A percentile compares a stretch with the other conserved stretches of the same genome.
Conservation (phyloP, 2,888 invertebrate genomes). For the Latrodectus elegans region DNA sequence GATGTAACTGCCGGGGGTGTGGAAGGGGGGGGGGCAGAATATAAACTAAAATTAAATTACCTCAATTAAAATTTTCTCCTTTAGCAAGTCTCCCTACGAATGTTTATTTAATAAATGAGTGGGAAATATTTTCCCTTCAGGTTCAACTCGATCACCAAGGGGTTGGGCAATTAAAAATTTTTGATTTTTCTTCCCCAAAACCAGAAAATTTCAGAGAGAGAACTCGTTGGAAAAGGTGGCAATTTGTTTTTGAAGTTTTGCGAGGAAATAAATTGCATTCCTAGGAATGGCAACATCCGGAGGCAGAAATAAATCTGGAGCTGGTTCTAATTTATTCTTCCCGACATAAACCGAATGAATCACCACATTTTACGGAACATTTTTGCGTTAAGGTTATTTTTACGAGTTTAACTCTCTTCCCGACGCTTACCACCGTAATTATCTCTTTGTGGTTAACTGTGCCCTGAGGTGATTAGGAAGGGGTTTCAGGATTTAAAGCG, state of each 20-base stretch:
- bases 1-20: not conserved
- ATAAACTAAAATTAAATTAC: constrained; percentile 69
- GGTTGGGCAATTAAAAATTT: constrained; percentile 49
- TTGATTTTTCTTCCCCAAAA: not conserved
- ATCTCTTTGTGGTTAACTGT: constrained; percentile 47
- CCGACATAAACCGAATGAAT: not conserved
- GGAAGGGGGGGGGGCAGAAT: not conserved
- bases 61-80: constrained; percentile 63
- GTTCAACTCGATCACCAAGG: constrained; percentile 1
- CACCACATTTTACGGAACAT: not conserved
- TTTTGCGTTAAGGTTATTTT: not conserved
- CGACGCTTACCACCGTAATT: constrained; percentile 3
- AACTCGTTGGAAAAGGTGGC: not conserved
- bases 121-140: constrained; percentile 29
- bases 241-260: not conserved
- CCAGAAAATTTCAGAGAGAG: not conserved
- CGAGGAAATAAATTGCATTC: not conserved
- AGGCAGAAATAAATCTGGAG: constrained; percentile 1
- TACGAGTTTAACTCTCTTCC: not conserved
- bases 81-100: constrained; percentile 1
- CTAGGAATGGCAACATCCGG: not conserved
- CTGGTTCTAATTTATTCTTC: not conserved
- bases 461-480: constrained; percentile 21
- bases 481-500: no score
- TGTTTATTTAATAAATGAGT: constrained; percentile 67